Conservation (phyloP, 1,140 invertebrate genomes). For the Sesamia nonagrioides region DNA sequence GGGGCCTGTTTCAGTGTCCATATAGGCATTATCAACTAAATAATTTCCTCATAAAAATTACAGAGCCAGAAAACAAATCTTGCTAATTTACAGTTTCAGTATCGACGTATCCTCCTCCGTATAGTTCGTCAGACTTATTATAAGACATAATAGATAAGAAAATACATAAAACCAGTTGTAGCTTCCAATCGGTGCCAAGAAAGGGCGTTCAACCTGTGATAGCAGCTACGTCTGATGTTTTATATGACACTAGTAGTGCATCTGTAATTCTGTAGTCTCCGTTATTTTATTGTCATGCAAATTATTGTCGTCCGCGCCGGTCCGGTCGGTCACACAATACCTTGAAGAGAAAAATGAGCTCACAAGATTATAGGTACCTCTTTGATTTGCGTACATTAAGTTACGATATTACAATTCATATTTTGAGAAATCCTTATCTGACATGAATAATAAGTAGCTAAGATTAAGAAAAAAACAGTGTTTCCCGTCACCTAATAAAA, state of each 20-base stretch:
- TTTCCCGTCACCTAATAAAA: too few relatives aligned
- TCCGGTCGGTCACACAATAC: slow-evolving; percentile 68
- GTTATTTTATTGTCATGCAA: slow-evolving; percentile 82
- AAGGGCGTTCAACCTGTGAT: slow-evolving; percentile 82
- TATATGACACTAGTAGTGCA: slow-evolving; percentile 38
- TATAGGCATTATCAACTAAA: too few relatives aligned
- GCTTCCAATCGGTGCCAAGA: slow-evolving; percentile 71
- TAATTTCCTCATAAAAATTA: too few relatives aligned
- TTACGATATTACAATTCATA: not conserved
- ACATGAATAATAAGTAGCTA: too few relatives aligned
- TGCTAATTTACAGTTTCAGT: too few relatives aligned
- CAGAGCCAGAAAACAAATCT: too few relatives aligned
- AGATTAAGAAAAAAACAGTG: too few relatives aligned
- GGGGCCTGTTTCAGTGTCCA: too few relatives aligned
- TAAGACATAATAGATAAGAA: too few relatives aligned
- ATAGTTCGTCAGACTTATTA: too few relatives aligned
- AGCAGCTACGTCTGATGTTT: slow-evolving; percentile 58
- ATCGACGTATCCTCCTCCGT: too few relatives aligned
- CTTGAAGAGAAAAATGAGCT: not conserved
- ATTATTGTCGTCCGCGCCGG: slow-evolving; percentile 63
- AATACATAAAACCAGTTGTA: not conserved
- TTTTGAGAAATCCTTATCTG: too few relatives aligned
- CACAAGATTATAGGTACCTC: slow-evolving; percentile 38
- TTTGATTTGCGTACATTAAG: slow-evolving; percentile 42
- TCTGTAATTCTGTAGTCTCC: slow-evolving; percentile 49